phyloP scores from a whole-genome alignment of 2,113 vertebrate species.

The Cricetomys ansorgei region DNA sequence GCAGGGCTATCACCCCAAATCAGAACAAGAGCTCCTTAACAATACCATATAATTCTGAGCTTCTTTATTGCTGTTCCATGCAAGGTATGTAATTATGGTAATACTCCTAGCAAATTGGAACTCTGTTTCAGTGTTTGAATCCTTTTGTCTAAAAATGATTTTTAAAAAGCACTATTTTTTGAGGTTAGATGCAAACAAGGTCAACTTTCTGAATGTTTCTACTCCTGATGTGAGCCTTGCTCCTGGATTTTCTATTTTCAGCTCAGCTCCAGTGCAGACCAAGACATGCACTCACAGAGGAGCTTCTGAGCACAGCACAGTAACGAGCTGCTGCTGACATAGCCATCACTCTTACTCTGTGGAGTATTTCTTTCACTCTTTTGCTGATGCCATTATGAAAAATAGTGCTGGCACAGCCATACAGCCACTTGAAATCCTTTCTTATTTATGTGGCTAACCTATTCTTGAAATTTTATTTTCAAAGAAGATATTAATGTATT shows the following conservation, averaged over 20 bases:
- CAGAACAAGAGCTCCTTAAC: not conserved
- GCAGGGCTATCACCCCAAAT: not conserved
- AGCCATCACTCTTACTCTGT: not conserved
- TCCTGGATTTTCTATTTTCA: constrained; percentile 44
- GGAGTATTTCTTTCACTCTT: constrained; percentile 59
- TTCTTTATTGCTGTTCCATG: not conserved
- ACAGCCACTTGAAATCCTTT: not conserved
- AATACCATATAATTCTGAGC: not conserved
- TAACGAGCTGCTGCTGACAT: constrained; percentile 54
- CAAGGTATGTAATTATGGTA: not conserved
- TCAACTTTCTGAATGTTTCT: constrained; percentile 50
- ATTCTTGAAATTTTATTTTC: constrained; percentile 32
- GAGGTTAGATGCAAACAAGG: constrained; percentile 61
- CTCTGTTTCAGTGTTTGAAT: constrained; percentile 45
- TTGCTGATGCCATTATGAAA: constrained; percentile 62
- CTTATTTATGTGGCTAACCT: constrained; percentile 36
- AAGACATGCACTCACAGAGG: not conserved
- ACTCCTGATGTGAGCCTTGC: not conserved
- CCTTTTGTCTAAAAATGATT: constrained; percentile 52
- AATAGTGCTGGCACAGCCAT: constrained; percentile 23
- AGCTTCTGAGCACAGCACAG: not conserved
- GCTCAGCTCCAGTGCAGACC: not conserved
- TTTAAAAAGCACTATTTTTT: constrained; percentile 12
- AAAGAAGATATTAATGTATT: constrained; percentile 29
- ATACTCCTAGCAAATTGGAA: constrained; percentile 59